Percentiles rank a stretch among this genome's conserved stretches.
Conservation (phyloP, 2,797 vertebrate species). For the Fistularia tabacaria region DNA sequence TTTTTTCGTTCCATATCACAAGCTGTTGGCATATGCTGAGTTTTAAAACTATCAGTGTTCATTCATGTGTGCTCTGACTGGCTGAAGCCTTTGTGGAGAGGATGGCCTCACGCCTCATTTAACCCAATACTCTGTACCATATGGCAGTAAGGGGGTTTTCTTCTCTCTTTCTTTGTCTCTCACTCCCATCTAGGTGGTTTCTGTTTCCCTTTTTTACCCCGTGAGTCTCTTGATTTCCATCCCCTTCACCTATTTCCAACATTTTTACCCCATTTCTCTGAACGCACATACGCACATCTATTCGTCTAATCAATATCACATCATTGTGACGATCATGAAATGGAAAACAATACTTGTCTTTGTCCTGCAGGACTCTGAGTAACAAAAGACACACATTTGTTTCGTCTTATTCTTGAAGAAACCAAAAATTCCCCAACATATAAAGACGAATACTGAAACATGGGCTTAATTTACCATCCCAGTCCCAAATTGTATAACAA, state of each 20-base stretch:
- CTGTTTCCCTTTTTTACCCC: conserved; percentile 53
- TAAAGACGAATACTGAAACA: no score
- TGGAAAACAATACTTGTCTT: no score
- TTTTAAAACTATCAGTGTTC: conserved; percentile 62
- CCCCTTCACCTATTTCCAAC: conserved; percentile 5
- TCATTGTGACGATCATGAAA: conserved; percentile 1
- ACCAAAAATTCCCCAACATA: no score
- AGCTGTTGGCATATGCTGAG: conserved; percentile 49
- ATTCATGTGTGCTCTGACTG: conserved; percentile 66
- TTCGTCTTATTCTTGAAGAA: no score
- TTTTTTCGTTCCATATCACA: conserved; percentile 53
- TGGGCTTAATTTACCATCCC: no score
- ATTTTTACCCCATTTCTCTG: conserved; percentile 20
- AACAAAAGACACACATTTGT: no score
- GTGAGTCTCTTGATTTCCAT: conserved; percentile 25
- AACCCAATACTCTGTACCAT: conserved; percentile 68
- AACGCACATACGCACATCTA: conserved; percentile 14
- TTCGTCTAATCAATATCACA: conserved; percentile 27
- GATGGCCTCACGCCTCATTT: conserved; percentile 71
- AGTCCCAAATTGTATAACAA: no score
- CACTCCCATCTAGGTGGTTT: conserved; percentile 34
- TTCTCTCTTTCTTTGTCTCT: conserved; percentile 19
- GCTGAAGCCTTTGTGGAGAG: conserved; percentile 55
- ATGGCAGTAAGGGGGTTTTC: conserved; percentile 59
- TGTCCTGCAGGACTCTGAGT: no score